phyloP scores from a whole-genome alignment of 2,113 vertebrate genomes.

The Stercorarius parasiticus region DNA sequence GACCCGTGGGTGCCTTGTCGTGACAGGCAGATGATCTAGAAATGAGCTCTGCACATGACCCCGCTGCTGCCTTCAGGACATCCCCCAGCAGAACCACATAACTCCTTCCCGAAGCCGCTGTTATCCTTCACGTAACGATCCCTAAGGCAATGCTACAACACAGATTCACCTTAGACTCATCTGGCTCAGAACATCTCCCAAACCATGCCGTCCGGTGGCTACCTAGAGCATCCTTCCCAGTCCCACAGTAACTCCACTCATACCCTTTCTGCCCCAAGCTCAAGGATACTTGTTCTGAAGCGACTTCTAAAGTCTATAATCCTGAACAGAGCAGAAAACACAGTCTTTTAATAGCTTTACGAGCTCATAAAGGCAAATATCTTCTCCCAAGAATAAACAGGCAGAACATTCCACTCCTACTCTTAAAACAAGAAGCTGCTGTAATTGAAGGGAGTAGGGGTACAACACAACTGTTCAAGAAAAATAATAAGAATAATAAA shows the following conservation, averaged over 20 bases:
- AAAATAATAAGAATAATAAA: not conserved
- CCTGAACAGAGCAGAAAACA: not conserved
- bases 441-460: not conserved
- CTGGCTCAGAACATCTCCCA: not conserved
- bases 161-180: rapidly evolving
- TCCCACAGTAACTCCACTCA: not conserved
- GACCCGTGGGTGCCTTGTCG: not conserved
- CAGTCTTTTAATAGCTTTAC: constrained; percentile 50
- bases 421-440: not conserved
- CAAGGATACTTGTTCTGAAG: not conserved
- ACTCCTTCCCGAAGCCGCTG: not conserved
- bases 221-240: not conserved
- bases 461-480: not conserved
- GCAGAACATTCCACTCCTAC: constrained; percentile 15
- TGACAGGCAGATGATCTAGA: not conserved
- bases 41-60: not conserved
- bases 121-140: not conserved
- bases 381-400: constrained; percentile 16
- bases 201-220: not conserved
- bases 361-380: constrained; percentile 26
- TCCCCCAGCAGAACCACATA: not conserved
- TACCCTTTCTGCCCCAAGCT: not conserved
- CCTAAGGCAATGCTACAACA: not conserved
- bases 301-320: not conserved
- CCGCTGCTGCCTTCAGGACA: not conserved